Conservation (phyloP, 2,888 invertebrate genomes). For the Quadroppia sp. region DNA sequence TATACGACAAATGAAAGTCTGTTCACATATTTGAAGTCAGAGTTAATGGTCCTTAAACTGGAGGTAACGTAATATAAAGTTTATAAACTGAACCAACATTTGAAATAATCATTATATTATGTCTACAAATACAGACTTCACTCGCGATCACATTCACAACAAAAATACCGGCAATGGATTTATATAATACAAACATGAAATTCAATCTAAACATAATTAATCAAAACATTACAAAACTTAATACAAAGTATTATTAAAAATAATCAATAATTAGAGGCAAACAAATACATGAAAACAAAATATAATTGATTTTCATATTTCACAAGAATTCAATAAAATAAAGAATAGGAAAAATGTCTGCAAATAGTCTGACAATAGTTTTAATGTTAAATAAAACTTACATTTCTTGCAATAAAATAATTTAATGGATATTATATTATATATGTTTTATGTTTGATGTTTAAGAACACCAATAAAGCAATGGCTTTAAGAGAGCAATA, state of each 20-base stretch:
- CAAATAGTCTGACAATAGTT: too few relatives aligned
- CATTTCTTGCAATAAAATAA: background rate
- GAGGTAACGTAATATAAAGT: slow-evolving; percentile 3
- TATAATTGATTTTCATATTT: too few relatives aligned
- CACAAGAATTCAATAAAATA: too few relatives aligned
- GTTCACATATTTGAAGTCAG: slow-evolving; percentile 1
- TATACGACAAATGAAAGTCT: background rate
- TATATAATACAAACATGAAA: background rate
- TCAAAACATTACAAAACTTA: background rate
- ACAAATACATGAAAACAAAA: too few relatives aligned
- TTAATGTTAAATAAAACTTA: background rate
- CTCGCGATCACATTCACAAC: too few relatives aligned
- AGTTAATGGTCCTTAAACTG: background rate
- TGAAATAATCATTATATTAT: slow-evolving; percentile 3
- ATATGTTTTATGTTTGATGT: background rate
- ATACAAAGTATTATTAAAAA: background rate
- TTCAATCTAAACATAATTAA: background rate
- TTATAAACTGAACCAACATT: background rate
- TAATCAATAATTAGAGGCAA: too few relatives aligned
- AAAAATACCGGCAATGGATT: background rate
- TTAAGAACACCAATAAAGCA: background rate
- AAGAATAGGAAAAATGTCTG: too few relatives aligned
- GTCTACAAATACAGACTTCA: slow-evolving; percentile 3
- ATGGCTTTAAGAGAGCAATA: background rate
- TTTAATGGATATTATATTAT: too few relatives aligned